Base-by-base conservation (phyloP, 2,888 invertebrate species). In the Oxytorus armatus region DNA sequence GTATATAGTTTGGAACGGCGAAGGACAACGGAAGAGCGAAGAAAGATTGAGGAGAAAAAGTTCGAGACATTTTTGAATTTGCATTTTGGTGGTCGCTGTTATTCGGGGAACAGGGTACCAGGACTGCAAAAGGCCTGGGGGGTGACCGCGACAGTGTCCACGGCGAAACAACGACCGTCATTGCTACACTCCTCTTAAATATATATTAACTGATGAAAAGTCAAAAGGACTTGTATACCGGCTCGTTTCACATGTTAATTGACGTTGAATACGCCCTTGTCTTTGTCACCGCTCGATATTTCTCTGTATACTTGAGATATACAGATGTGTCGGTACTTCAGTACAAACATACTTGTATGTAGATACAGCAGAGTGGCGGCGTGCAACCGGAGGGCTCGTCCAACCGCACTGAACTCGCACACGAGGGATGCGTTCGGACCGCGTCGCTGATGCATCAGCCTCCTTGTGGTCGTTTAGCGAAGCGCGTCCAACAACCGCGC, bases 11-110 rank as follows among this genome's bases (percentile, higher is more conserved):
- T 49, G 49, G 65, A 49, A 29, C 29, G 51, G 3, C 4, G 29
- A 42, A 42, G 42, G 4, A 59, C 11, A 23, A 36, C 25, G 23
- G 11, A 70, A 25, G 42, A 18, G 61, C n/a, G 51, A 55, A 73
- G 59, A 73, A 63, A 74, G 70, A 76, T 76, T 47, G 63, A 66
- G 66, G 76, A 51, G 59, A 77, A 79, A 72, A 79, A 57, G 39
- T 65, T 51, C 59, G 61, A 76, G 66, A 79, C 83, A 85, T 86
- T 86, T 86, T 83, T 81, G 82, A 86, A 87, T 88, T 88, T 86
- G 86, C 87, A 88, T 88, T 85, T 81, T 70, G 74, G 79, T 74
- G 68, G 82, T 81, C 77, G 72, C 23, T 53, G 66, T 29, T 53
- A 51, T 29, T 8, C n/a, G n/a, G n/a, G n/a, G n/a, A n/a, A 5